Percentiles rank a stretch among this genome's conserved stretches.
Conservation (phyloP, 2,113 vertebrate genomes). For the Saccopteryx leptura region DNA sequence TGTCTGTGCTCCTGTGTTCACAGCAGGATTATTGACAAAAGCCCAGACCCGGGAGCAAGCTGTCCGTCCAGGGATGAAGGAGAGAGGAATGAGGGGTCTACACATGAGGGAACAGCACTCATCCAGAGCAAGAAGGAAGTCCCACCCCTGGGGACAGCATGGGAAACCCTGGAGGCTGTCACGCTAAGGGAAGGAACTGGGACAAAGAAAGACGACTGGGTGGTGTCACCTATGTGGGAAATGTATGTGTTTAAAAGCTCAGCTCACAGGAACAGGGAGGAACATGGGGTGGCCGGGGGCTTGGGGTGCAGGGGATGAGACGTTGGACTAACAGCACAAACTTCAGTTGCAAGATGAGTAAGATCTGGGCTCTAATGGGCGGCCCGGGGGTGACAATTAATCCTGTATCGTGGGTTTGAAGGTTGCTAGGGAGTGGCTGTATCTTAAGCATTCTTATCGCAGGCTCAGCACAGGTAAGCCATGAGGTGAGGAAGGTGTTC, state of each 20-base stretch:
- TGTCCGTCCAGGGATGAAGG: neutral
- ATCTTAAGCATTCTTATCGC: neutral
- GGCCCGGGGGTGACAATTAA: rapidly evolving
- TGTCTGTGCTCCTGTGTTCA: neutral
- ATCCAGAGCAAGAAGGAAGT: neutral
- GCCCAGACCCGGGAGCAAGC: neutral
- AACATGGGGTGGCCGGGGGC: rapidly evolving
- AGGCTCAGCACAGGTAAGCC: neutral
- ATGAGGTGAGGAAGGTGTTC: neutral
- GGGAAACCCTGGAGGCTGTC: neutral
- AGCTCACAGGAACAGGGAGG: neutral
- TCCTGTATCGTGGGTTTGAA: rapidly evolving
- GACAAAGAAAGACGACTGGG: neutral
- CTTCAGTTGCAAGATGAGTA: too few relatives aligned
- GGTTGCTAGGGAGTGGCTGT: neutral
- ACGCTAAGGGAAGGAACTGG: neutral
- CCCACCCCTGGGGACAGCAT: rapidly evolving
- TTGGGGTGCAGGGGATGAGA: too few relatives aligned
- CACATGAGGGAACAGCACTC: neutral
- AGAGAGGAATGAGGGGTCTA: rapidly evolving
- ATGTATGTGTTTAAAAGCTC: neutral
- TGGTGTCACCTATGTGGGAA: too few relatives aligned
- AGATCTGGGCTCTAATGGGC: too few relatives aligned
- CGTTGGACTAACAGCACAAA: neutral
- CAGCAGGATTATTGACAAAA: rapidly evolving